Percentiles rank a stretch among this genome's conserved stretches.
Conservation (phyloP, 2,113 vertebrate genomes). For the Lynx canadensis region DNA sequence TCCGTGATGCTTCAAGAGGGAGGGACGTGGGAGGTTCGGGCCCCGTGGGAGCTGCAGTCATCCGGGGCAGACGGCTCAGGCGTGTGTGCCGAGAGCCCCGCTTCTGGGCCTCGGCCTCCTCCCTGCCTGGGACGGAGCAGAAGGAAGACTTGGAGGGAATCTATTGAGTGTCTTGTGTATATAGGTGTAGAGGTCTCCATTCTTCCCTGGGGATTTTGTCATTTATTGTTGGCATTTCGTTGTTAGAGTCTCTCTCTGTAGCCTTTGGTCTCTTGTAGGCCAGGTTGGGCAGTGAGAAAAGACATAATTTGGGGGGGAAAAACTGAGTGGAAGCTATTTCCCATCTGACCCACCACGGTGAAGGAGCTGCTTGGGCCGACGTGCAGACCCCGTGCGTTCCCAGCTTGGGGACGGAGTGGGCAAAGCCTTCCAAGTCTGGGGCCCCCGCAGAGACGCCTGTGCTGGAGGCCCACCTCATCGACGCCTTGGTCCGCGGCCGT, state of each 20-base stretch:
- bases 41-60: accelerated
- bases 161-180: background rate
- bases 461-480: accelerated
- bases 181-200: too few species aligned
- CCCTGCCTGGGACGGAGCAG: too few species aligned
- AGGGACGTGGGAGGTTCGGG: accelerated
- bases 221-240: background rate
- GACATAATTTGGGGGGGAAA: background rate
- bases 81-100: accelerated
- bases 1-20: background rate
- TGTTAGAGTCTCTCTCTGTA: background rate
- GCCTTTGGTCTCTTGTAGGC: background rate
- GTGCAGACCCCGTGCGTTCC: too few species aligned
- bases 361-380: accelerated
- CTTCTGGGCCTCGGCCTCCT: background rate
- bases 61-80: background rate
- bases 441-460: accelerated
- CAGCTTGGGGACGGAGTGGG: accelerated
- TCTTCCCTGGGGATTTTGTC: background rate
- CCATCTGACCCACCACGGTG: accelerated
- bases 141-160: background rate
- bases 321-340: too few species aligned
- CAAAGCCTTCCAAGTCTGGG: accelerated
- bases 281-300: accelerated
- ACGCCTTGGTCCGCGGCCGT: accelerated